phyloP scores from a whole-genome alignment of 2,888 invertebrate genomes.

The Drosophila nr. fundita region DNA sequence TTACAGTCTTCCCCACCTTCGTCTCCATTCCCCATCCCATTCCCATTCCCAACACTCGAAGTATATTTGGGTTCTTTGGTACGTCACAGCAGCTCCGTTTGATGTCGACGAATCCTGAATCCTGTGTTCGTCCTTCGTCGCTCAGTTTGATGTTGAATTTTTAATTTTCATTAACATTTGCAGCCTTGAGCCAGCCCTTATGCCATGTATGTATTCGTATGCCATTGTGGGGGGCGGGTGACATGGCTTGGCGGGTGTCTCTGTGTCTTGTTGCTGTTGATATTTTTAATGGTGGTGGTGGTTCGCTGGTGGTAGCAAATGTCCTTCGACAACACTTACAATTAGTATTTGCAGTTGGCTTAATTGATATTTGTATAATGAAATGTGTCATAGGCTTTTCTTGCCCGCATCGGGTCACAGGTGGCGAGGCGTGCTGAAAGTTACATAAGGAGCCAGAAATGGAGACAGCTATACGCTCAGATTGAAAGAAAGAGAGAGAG shows the following conservation, averaged over 20 bases:
- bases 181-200: conserved; percentile 64
- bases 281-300: conserved; percentile 38
- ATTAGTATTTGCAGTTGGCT: conserved; percentile 74
- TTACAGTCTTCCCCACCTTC: not conserved
- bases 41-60: conserved; percentile 6
- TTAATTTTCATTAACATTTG: conserved; percentile 79
- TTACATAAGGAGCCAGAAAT: not conserved
- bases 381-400: conserved; percentile 74
- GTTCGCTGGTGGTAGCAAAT: conserved; percentile 45
- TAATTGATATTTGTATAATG: conserved; percentile 80
- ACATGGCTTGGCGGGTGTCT: not conserved
- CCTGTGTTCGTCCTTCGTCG: conserved; percentile 44
- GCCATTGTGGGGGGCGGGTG: not conserved
- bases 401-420: conserved; percentile 65
- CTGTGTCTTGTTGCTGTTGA: conserved; percentile 25
- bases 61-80: conserved; percentile 50
- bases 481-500: not conserved
- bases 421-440: conserved; percentile 14
- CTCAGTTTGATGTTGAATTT: conserved; percentile 78
- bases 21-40: not conserved
- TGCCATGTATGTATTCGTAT: conserved; percentile 15
- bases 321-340: conserved; percentile 61
- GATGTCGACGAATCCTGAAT: conserved; percentile 61
- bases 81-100: conserved; percentile 41
- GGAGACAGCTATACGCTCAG: not conserved